Conservation (phyloP, 2,797 vertebrate genomes). For the Labeo calbasu region DNA sequence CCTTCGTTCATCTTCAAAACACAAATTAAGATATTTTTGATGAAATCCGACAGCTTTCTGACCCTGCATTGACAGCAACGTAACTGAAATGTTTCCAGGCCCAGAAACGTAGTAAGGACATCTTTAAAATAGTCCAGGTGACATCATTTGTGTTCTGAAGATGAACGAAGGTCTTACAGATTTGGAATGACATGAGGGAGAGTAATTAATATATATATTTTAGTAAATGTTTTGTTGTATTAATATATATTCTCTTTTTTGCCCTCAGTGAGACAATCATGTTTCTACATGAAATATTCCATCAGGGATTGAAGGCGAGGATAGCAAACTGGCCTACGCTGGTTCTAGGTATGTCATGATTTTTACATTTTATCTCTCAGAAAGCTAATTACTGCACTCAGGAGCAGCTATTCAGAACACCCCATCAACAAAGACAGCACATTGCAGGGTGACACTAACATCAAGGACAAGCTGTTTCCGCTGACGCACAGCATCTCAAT, state of each 20-base stretch:
- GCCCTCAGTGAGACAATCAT: slow-evolving; percentile 94
- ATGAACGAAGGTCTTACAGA: no score
- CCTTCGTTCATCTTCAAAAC: no score
- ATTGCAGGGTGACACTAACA: slow-evolving; percentile 48
- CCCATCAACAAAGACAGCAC: slow-evolving; percentile 45
- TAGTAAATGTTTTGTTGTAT: slow-evolving; percentile 3
- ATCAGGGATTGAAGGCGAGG: slow-evolving; percentile 96
- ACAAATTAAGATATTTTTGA: no score
- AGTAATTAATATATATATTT: neutral
- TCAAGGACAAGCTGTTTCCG: slow-evolving; percentile 64
- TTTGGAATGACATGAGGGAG: no score
- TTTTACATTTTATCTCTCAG: slow-evolving; percentile 39
- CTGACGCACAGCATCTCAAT: slow-evolving; percentile 59
- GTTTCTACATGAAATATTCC: slow-evolving; percentile 99
- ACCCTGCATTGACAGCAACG: no score
- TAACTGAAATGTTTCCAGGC: no score
- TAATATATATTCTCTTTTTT: slow-evolving; percentile 32
- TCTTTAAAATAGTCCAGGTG: no score
- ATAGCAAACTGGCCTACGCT: slow-evolving; percentile 98
- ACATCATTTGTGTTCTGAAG: no score
- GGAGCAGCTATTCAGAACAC: slow-evolving; percentile 41
- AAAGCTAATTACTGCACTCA: slow-evolving; percentile 44
- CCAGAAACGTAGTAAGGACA: no score
- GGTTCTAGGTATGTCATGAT: slow-evolving; percentile 89
- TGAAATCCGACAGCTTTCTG: no score